These are phyloP conservation scores for Bombus turneri DNA, from an alignment of 1,140 invertebrate species.

Conservation along the genomic window DNA sequence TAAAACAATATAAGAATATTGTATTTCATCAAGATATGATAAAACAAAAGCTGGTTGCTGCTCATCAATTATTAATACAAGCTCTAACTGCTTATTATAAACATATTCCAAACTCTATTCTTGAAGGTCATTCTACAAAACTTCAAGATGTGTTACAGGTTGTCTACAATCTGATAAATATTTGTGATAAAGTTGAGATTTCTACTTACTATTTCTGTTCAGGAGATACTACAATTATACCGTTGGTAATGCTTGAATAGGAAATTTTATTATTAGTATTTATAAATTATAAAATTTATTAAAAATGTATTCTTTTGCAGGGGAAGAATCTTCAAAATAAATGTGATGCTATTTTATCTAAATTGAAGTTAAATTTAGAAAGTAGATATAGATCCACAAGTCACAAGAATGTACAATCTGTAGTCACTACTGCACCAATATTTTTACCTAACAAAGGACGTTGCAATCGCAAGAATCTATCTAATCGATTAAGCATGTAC, in stretches of 20 bases:
- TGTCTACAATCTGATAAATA: conserved; percentile 72
- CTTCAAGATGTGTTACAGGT: conserved; percentile 76
- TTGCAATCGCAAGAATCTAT: conserved; percentile 47
- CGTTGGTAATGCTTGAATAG: conserved; percentile 67
- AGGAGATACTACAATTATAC: conserved; percentile 70
- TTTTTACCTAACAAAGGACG: conserved; percentile 64
- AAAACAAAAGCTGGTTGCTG: conserved; percentile 76
- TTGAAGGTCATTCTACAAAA: conserved; percentile 76
- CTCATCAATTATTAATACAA: conserved; percentile 77
- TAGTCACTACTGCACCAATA: conserved; percentile 58
- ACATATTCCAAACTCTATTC: conserved; percentile 77
- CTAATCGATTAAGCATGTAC: conserved; percentile 75
- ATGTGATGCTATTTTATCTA: conserved; percentile 74
- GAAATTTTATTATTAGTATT: conserved; percentile 23
- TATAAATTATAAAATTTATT: neutral
- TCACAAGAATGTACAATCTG: conserved; percentile 56
- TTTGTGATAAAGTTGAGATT: conserved; percentile 75
- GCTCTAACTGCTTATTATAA: conserved; percentile 78
- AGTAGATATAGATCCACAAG: conserved; percentile 66
- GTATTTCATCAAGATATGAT: conserved; percentile 75
- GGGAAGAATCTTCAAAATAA: conserved; percentile 73
- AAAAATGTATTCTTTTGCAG: conserved; percentile 56
- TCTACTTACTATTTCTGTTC: conserved; percentile 73
- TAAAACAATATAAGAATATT: conserved; percentile 65
- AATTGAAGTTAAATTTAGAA: conserved; percentile 71